Base-by-base conservation (phyloP, 2,113 vertebrate species). In the Pangasianodon gigas region DNA sequence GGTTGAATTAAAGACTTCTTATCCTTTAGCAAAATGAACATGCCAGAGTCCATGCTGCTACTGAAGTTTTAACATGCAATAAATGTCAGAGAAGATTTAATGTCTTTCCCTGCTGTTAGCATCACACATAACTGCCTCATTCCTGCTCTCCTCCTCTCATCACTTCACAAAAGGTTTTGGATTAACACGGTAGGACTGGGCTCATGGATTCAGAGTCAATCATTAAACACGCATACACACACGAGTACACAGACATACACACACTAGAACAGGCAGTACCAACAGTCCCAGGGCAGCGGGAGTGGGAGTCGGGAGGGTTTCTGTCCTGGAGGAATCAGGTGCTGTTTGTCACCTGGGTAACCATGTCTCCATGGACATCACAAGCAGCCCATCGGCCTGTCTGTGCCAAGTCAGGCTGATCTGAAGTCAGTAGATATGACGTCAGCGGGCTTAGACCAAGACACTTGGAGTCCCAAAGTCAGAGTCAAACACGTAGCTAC, bases 291-390 rank as follows among this genome's bases (percentile, higher is more conserved):
- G 80, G 75, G 46, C 75, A 89, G 79, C 71, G 24, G 58, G 56
- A 71, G 84, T 54, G 51, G 41, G 67, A 84, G 89, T 87, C 75
- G 44, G 86, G 71, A 89, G 74, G 83, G 84, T 89, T 44, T 80
- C 48, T 11, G n/a, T 85, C 87, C 85, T n/a, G 83, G 87, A 91
- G 89, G 91, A 91, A 85, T 90, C 88, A 94, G 90, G 89, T 91
- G 88, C 91, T 85, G 56, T 85, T 52, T 44, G 80, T 91, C 60
- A 71, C 93, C 89, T 87, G 85, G 91, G 90, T 87, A 89, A 91
- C 90, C 18, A 24, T 71, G 87, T 90, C 89, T 90, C 89, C 89
- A 92, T 89, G 91, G 87, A 88, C 81, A 82, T 89, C 84, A 81
- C 87, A 91, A 87, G 86, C 87, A 75, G 41, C 67, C 52, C 82